Conservation (phyloP, 2,888 invertebrate species). For the Melanchra persicariae region DNA sequence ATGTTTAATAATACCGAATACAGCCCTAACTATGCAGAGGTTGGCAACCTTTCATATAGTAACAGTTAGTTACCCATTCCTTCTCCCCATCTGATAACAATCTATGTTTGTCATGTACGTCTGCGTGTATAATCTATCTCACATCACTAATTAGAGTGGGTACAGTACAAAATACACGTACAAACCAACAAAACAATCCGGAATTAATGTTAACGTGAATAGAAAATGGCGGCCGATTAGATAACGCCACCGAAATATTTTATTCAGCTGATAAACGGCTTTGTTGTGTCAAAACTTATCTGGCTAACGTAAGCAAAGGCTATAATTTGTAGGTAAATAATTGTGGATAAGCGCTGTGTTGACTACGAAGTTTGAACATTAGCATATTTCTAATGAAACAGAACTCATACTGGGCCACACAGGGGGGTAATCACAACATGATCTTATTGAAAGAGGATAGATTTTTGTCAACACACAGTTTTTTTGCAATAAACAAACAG, state of each 20-base stretch:
- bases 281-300: constrained; percentile 59
- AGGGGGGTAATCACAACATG: not conserved
- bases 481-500: not conserved
- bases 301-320: constrained; percentile 33
- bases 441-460: not conserved
- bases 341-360: constrained; percentile 17
- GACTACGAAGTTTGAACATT: constrained; percentile 10
- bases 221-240: constrained; percentile 50
- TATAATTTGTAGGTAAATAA: constrained; percentile 41
- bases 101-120: constrained; percentile 23
- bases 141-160: constrained; percentile 27
- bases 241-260: constrained; percentile 50
- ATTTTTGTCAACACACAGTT: not conserved
- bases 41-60: constrained; percentile 35
- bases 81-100: constrained; percentile 31
- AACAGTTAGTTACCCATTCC: constrained; percentile 23
- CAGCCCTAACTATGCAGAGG: constrained; percentile 1
- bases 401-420: not conserved
- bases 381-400: constrained; percentile 9
- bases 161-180: not conserved
- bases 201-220: constrained; percentile 48
- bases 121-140: constrained; percentile 18
- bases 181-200: constrained; percentile 10
- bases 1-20: constrained; percentile 7
- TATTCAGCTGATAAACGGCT: constrained; percentile 57